Evolutionary conservation across 2,113 vertebrate species (phyloP).

Genomic region (Osmerus mordax): DNA sequence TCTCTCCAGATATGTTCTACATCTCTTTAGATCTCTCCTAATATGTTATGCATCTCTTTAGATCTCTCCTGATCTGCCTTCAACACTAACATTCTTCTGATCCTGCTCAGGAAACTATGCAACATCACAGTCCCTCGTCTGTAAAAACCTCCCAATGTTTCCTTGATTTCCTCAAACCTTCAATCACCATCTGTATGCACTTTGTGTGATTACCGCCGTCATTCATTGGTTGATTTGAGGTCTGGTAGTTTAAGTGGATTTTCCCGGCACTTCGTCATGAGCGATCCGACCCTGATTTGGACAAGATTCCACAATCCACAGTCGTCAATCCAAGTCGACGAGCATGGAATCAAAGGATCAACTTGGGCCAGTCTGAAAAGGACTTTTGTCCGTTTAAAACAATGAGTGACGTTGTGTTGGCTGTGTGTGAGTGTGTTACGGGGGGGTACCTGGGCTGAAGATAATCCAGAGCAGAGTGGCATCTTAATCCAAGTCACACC

Average conservation of each 20-base stretch:
- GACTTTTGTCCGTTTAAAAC: conserved; percentile 62
- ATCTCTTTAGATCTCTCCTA: no score
- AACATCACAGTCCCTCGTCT: no score
- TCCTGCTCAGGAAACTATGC: no score
- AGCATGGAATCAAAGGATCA: conserved; percentile 47
- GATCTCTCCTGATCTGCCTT: no score
- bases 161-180: no score
- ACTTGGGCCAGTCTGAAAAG: conserved; percentile 43
- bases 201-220: conserved; percentile 17
- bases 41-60: no score
- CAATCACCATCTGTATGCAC: background rate
- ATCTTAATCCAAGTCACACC: conserved; percentile 69
- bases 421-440: conserved; percentile 13
- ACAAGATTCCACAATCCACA: conserved; percentile 16
- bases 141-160: no score
- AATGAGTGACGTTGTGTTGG: conserved; percentile 51
- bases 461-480: conserved; percentile 55
- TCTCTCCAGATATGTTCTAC: no score
- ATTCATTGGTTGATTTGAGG: conserved; percentile 6
- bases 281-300: conserved; percentile 24
- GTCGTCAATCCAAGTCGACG: conserved; percentile 13
- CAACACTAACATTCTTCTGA: no score
- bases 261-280: conserved; percentile 6
- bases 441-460: conserved; percentile 18
- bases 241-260: no score